Evolutionary conservation across 2,888 invertebrate genomes (phyloP).

Genomic region (Dichetophora obliterata): DNA sequence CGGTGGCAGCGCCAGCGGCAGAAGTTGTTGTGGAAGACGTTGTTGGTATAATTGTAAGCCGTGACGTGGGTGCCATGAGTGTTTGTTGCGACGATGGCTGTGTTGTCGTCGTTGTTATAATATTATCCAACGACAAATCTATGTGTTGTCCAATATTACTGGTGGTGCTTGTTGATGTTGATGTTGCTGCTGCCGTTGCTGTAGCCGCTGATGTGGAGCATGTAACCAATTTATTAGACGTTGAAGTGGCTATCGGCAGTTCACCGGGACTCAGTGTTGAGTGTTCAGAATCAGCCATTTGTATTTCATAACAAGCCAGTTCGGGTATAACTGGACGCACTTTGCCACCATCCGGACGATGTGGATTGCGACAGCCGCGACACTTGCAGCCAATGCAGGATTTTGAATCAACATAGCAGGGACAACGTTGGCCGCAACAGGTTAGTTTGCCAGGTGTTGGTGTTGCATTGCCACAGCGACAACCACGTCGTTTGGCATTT

Average conservation of each 20-base stretch:
- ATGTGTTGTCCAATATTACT: background rate
- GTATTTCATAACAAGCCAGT: constrained; percentile 75
- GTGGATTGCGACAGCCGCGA: constrained; percentile 93
- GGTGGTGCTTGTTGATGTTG: constrained; percentile 12
- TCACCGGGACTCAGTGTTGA: constrained; percentile 52
- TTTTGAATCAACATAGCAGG: constrained; percentile 92
- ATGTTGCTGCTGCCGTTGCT: constrained; percentile 35
- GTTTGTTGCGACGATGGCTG: constrained; percentile 10
- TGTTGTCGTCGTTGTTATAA: constrained; percentile 29
- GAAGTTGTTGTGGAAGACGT: constrained; percentile 35
- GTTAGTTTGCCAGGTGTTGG: constrained; percentile 90
- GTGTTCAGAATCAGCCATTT: constrained; percentile 61
- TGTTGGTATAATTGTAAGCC: constrained; percentile 15
- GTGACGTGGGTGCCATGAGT: background rate
- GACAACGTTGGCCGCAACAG: constrained; percentile 94
- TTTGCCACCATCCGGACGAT: constrained; percentile 85
- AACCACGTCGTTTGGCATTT: constrained; percentile 78
- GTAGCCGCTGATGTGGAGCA: constrained; percentile 35
- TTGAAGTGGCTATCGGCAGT: constrained; percentile 48
- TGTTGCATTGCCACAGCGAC: constrained; percentile 92
- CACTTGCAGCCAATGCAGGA: constrained; percentile 93
- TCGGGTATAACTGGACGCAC: constrained; percentile 77
- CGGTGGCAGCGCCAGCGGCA: constrained; percentile 35
- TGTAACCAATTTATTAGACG: constrained; percentile 40
- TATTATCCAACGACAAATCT: constrained; percentile 12